These are phyloP conservation scores for Nymphicus hollandicus DNA, from an alignment of 2,113 vertebrate genomes.

Conservation along the genomic window DNA sequence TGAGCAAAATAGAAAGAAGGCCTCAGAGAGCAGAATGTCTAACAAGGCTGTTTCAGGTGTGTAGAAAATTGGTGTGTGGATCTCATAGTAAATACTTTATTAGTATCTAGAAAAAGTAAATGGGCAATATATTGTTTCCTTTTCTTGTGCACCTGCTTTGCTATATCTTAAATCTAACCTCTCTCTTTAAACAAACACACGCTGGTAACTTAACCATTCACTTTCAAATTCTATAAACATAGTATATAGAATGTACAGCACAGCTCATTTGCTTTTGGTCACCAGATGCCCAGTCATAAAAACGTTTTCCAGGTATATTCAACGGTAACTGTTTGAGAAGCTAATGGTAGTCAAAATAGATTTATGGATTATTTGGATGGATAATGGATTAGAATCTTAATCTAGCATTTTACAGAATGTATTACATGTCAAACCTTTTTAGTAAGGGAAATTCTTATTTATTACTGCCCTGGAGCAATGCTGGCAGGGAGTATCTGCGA, in stretches of 20 bases:
- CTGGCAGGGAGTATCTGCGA: neutral
- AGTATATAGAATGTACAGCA: neutral
- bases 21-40: constrained; percentile 78
- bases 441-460: neutral
- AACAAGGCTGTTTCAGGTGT: constrained; percentile 79
- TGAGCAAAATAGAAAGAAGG: constrained; percentile 80
- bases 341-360: neutral
- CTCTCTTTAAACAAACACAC: neutral
- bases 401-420: neutral
- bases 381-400: neutral
- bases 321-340: neutral
- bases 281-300: neutral
- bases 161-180: constrained; percentile 12
- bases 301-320: neutral
- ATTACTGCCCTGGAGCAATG: neutral
- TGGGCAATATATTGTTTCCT: neutral
- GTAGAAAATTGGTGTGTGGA: constrained; percentile 67
- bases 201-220: neutral
- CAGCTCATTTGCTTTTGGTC: constrained; percentile 42
- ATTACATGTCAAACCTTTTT: neutral
- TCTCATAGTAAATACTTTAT: constrained; percentile 29
- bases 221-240: neutral
- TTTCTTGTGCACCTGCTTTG: constrained; percentile 53
- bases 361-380: neutral
- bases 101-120: neutral